phyloP scores from a whole-genome alignment of 2,888 invertebrate species.

The Sialis lutaria region DNA sequence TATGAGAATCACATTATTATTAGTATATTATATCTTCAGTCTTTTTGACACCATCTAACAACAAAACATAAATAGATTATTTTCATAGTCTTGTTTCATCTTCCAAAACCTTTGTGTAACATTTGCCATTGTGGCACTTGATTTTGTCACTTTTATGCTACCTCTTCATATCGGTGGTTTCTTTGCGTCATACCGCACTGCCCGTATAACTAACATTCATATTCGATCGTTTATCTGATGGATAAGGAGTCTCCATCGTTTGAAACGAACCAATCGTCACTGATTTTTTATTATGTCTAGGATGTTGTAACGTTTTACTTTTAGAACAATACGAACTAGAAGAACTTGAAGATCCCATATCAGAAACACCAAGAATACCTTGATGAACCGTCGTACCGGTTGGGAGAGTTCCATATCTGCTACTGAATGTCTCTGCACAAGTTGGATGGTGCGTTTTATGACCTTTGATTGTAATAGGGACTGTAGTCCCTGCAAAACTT shows the following conservation, averaged over 20 bases:
- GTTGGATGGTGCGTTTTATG: constrained; percentile 5
- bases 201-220: constrained; percentile 20
- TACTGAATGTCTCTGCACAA: constrained; percentile 11
- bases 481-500: constrained; percentile 25
- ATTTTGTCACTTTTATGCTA: constrained; percentile 5
- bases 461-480: constrained; percentile 25
- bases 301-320: constrained; percentile 25
- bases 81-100: constrained; percentile 6
- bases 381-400: constrained; percentile 21
- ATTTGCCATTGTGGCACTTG: constrained; percentile 5
- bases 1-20: no score
- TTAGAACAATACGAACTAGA: constrained; percentile 20
- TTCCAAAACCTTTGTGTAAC: constrained; percentile 4
- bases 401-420: constrained; percentile 24
- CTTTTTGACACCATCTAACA: neutral
- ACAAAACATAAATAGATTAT: neutral
- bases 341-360: constrained; percentile 23
- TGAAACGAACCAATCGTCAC: constrained; percentile 26
- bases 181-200: constrained; percentile 22
- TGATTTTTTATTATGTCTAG: constrained; percentile 20
- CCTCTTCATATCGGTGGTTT: constrained; percentile 1
- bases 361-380: constrained; percentile 24
- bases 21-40: no score
- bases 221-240: constrained; percentile 19
- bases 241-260: constrained; percentile 19